Conservation (phyloP, 1,140 invertebrate genomes). For the Temnothorax longispinosus region DNA sequence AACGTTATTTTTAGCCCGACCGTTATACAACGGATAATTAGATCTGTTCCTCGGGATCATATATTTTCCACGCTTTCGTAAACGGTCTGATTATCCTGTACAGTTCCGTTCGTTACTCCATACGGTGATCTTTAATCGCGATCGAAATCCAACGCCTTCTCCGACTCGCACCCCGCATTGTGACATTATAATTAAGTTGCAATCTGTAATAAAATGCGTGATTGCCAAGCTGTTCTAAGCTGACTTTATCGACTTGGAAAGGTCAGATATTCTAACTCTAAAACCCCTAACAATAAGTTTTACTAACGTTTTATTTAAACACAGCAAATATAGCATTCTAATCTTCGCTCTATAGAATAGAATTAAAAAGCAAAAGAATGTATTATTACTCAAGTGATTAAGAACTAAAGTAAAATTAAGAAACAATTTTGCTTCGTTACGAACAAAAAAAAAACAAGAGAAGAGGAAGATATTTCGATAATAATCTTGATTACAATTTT, state of each 20-base stretch:
- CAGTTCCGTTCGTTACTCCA: conserved; percentile 26
- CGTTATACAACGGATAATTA: conserved; percentile 42
- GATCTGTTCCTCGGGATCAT: conserved; percentile 9
- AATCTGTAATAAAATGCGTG: background rate
- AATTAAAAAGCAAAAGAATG: background rate
- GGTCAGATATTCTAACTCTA: background rate
- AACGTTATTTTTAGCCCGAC: conserved; percentile 20
- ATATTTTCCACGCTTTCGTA: conserved; percentile 46
- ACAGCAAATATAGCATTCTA: no score
- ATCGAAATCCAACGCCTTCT: conserved; percentile 11
- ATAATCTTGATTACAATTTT: background rate
- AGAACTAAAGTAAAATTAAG: background rate
- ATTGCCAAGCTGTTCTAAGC: background rate
- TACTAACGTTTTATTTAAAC: background rate
- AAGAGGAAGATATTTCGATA: background rate
- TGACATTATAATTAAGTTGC: conserved; percentile 39
- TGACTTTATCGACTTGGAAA: background rate
- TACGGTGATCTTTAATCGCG: conserved; percentile 1
- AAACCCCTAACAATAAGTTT: background rate
- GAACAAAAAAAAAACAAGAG: background rate
- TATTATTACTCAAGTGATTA: background rate
- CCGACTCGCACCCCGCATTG: background rate
- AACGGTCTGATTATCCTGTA: conserved; percentile 40
- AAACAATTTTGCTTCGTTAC: background rate
- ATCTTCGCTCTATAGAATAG: background rate